A percentile compares a stretch with the other conserved stretches of the same genome.
phyloP scores from a whole-genome alignment of 2,888 invertebrate species.

The Pyrrhia umbra region DNA sequence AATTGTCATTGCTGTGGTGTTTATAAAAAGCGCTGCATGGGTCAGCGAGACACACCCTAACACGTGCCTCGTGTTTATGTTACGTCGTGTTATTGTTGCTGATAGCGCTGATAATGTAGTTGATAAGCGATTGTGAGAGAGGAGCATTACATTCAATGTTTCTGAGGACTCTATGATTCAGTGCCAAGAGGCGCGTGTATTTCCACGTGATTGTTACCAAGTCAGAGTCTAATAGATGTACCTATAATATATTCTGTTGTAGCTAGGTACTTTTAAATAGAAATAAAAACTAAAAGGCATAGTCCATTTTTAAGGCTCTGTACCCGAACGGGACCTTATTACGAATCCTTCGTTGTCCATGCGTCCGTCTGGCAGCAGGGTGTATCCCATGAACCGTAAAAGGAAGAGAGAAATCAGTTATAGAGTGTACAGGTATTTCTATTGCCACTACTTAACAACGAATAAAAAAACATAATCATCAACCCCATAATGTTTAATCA shows the following conservation, averaged over 20 bases:
- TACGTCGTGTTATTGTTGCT: conserved; percentile 25
- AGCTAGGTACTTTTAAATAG: not conserved
- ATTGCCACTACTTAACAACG: too few species aligned
- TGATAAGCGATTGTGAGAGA: conserved; percentile 10
- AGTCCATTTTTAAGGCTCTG: too few species aligned
- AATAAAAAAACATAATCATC: too few species aligned
- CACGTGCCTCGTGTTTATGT: conserved; percentile 62
- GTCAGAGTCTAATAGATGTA: too few species aligned
- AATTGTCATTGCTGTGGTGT: conserved; percentile 55
- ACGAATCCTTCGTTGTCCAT: too few species aligned
- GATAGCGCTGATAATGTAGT: conserved; percentile 19
- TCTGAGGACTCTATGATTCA: not conserved
- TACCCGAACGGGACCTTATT: too few species aligned
- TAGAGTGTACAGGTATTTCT: too few species aligned
- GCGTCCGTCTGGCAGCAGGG: too few species aligned
- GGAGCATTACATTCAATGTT: not conserved
- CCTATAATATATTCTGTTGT: not conserved
- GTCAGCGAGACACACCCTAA: conserved; percentile 69
- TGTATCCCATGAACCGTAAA: too few species aligned
- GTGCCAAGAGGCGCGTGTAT: not conserved
- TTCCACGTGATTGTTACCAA: not conserved
- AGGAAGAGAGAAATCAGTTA: too few species aligned
- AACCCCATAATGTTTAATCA: too few species aligned
- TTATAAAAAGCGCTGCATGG: conserved; percentile 60
- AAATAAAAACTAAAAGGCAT: not conserved